Evolutionary conservation across 2,888 invertebrate genomes (phyloP), one percentile per base, ranked within the genome.

Genomic region (Coleophora deauratella): DNA sequence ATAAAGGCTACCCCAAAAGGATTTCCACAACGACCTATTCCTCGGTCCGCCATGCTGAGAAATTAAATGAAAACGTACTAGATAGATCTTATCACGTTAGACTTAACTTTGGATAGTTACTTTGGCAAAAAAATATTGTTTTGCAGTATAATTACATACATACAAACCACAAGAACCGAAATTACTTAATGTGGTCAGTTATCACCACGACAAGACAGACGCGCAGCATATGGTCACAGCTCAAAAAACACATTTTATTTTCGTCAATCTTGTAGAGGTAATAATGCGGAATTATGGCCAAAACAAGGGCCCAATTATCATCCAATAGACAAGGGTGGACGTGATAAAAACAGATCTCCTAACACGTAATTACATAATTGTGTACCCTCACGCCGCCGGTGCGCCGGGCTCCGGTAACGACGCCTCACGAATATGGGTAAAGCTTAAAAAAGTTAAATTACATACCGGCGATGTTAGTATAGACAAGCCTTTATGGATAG

Each of bases 341-440:
- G 82, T 82, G 85, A 81, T 85, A 85, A 85, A 84, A 85, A 84
- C 85, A 84, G 72, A 85, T 85, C 79, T 80, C 63, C 79, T 84
- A 82, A 84, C 84, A 82, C 82, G 64, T 85, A 85, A 85, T 85
- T 85, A 84, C 80, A 76, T 85, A 85, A 85, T 85, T 82, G 84
- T 64, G 80, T 69, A 69, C 73, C 78, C 70, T 70, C 61, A 4
- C 21, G 21, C n/a, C 21, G 21, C 21, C 21, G 21, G 64, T 61
- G 69, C 65, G 57, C 66, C 54, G 60, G 71, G 75, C 74, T 67
- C 65, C 66, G 70, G 72, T 77, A 77, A 72, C 72, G 75, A 77
- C 77, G 81, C 81, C 72, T 54, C 77, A 76, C 79, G 77, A 81
- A 81, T 82, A 72, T 79, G 72, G 78, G 74, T 70, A 73, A 73